A percentile compares a stretch with the other conserved stretches of the same genome.
Evolutionary conservation across 2,888 invertebrate species (phyloP).

Genomic region (Drosophila hamatofila): DNA sequence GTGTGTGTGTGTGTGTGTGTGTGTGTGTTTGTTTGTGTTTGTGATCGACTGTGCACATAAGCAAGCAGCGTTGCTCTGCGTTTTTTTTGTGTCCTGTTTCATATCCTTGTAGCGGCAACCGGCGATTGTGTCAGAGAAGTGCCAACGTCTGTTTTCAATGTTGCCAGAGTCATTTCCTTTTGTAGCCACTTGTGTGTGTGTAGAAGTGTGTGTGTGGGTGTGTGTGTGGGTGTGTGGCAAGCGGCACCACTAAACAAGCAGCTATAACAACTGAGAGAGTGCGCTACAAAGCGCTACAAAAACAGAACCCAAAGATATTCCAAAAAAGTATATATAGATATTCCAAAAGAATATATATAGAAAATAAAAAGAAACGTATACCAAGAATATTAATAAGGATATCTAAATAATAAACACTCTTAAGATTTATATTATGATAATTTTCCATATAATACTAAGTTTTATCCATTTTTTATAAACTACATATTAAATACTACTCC

Average conservation of each 20-base stretch:
- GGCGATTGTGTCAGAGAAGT: constrained; percentile 72
- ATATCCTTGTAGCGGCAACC: constrained; percentile 70
- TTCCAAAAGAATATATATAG: too few species aligned
- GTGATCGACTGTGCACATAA: constrained; percentile 78
- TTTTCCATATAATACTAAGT: too few species aligned
- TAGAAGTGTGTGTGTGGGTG: constrained; percentile 49
- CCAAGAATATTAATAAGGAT: too few species aligned
- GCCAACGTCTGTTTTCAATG: constrained; percentile 82
- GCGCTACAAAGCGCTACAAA: constrained; percentile 28
- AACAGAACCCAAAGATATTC: too few species aligned
- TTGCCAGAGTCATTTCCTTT: constrained; percentile 78
- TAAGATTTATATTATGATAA: too few species aligned
- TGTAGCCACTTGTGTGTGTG: constrained; percentile 69
- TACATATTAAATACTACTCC: too few species aligned
- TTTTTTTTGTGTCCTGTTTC: constrained; percentile 37
- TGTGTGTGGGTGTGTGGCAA: constrained; percentile 13
- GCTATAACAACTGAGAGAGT: constrained; percentile 8
- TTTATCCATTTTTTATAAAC: not conserved
- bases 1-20: constrained; percentile 38
- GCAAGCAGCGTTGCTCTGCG: constrained; percentile 43
- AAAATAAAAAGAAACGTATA: not conserved
- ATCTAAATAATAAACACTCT: too few species aligned
- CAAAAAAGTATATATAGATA: not conserved
- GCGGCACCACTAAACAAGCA: not conserved
- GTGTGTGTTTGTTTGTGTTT: constrained; percentile 52